These are phyloP conservation scores for Euproctis similis DNA, from an alignment of 2,888 invertebrate species.

Conservation along the genomic window DNA sequence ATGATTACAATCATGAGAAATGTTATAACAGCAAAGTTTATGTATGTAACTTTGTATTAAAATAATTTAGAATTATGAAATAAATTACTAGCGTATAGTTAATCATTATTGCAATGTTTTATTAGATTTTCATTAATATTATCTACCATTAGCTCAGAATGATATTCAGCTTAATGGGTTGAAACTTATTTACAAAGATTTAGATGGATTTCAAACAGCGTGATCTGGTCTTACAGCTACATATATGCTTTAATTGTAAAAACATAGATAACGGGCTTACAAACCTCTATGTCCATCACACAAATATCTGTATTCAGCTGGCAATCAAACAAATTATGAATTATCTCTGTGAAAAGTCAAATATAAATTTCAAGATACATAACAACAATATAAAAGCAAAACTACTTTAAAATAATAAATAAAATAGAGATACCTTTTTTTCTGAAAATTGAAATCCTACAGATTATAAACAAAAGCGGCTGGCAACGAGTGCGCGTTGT, in stretches of 20 bases:
- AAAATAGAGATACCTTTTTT: constrained; percentile 3
- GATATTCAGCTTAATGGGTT: too few relatives aligned
- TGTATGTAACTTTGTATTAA: constrained; percentile 3
- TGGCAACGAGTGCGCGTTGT: constrained; percentile 37
- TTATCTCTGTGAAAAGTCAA: neutral
- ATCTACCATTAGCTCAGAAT: too few relatives aligned
- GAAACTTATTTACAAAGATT: too few relatives aligned
- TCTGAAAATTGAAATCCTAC: constrained; percentile 21
- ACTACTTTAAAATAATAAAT: neutral
- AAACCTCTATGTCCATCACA: too few relatives aligned
- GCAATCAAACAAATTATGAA: too few relatives aligned
- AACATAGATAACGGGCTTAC: too few relatives aligned
- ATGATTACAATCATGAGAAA: constrained; percentile 19
- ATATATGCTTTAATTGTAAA: too few relatives aligned
- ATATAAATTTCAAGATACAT: neutral
- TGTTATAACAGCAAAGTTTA: constrained; percentile 7
- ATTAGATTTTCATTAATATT: too few relatives aligned
- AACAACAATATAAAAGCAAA: neutral
- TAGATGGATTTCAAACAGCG: too few relatives aligned
- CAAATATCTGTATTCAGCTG: too few relatives aligned
- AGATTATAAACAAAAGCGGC: constrained; percentile 52
- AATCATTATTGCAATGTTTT: constrained; percentile 11
- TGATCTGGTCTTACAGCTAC: too few relatives aligned
- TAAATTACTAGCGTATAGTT: constrained; percentile 19
- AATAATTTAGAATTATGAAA: constrained; percentile 21